A percentile compares a stretch with the other conserved stretches of the same genome.
Conservation (phyloP, 2,888 invertebrate species). For the Frankliniella fusca region DNA sequence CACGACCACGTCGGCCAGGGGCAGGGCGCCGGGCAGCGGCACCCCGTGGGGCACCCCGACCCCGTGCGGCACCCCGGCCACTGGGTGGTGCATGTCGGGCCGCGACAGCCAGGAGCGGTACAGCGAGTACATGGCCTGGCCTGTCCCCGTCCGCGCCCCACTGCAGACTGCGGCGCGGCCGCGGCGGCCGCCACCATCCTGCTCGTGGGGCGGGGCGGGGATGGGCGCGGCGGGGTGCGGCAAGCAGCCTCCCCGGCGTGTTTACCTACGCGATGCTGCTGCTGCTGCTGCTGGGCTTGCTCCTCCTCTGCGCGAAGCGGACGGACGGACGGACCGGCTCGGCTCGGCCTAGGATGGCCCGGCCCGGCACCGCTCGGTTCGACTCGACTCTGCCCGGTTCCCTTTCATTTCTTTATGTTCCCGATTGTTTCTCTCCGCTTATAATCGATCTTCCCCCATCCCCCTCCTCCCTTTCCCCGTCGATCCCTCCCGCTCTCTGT, state of each 20-base stretch:
- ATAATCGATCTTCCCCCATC: background rate
- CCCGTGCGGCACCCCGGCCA: conserved; percentile 44
- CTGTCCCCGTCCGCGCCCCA: conserved; percentile 27
- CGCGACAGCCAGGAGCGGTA: conserved; percentile 48
- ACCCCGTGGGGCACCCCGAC: conserved; percentile 45
- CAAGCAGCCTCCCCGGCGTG: conserved; percentile 33
- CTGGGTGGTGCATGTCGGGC: background rate
- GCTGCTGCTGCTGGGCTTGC: conserved; percentile 37
- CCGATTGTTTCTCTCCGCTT: conserved; percentile 12
- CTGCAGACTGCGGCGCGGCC: conserved; percentile 35
- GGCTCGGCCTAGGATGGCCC: background rate
- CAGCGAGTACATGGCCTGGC: conserved; percentile 49
- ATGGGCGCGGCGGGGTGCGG: background rate
- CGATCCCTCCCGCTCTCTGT: background rate
- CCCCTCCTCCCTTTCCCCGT: background rate
- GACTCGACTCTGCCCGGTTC: background rate
- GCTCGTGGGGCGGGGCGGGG: conserved; percentile 30
- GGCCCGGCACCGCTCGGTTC: background rate
- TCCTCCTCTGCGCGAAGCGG: background rate
- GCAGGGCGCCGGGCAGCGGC: conserved; percentile 39
- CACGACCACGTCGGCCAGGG: conserved; percentile 43
- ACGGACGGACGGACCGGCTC: background rate
- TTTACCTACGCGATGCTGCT: conserved; percentile 37
- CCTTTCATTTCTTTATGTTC: conserved; percentile 20
- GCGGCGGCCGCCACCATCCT: conserved; percentile 34